Percentiles rank a stretch among this genome's conserved stretches.
These are phyloP conservation scores for Pammene fasciana DNA, from an alignment of 2,888 invertebrate genomes.

Conservation along the genomic window DNA sequence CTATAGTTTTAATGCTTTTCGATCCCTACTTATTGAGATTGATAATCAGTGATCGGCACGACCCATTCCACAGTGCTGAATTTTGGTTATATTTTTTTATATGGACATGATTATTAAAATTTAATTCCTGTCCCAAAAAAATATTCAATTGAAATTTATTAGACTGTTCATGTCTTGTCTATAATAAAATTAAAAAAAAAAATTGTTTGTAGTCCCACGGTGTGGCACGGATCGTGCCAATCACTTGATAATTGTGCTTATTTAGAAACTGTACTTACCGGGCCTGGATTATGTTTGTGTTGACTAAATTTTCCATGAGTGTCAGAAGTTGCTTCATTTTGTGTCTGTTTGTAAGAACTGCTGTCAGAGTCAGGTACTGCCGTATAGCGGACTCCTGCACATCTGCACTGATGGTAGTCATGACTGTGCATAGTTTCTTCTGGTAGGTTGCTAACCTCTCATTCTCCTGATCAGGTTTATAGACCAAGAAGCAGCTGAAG, in stretches of 20 bases:
- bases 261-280: conserved; percentile 75
- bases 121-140: too few species aligned
- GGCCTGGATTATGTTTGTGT: conserved; percentile 88
- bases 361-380: conserved; percentile 88
- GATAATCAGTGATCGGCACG: too few species aligned
- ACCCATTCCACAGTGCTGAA: too few species aligned
- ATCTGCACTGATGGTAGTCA: conserved; percentile 87
- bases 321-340: conserved; percentile 89
- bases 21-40: too few species aligned
- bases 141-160: too few species aligned
- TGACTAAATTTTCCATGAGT: conserved; percentile 89
- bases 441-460: conserved; percentile 87
- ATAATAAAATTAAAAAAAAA: too few species aligned
- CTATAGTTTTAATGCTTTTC: too few species aligned
- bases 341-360: conserved; percentile 88
- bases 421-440: conserved; percentile 86
- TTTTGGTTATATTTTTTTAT: too few species aligned
- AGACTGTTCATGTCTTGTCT: too few species aligned
- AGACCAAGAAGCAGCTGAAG: conserved; percentile 93
- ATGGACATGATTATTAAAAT: too few species aligned
- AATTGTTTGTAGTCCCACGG: too few species aligned
- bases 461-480: conserved; percentile 87
- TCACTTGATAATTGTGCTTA: neutral
- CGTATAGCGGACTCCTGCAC: conserved; percentile 89
- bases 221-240: too few species aligned